Conservation (phyloP, 1,140 invertebrate species). For the Branchinecta lynchi region DNA sequence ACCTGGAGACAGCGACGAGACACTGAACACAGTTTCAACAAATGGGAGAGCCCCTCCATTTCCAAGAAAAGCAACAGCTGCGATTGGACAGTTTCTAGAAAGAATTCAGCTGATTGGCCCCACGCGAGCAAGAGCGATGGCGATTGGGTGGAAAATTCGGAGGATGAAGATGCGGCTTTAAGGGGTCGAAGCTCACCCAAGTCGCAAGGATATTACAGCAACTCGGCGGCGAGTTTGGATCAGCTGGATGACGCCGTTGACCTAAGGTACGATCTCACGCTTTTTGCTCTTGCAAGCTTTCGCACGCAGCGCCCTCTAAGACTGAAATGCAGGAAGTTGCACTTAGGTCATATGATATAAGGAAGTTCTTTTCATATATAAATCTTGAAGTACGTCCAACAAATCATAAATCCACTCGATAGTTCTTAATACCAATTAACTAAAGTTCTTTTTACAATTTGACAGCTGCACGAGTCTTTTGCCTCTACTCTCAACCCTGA, state of each 20-base stretch:
- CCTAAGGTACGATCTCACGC: background rate
- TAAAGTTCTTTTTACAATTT: no score
- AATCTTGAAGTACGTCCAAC: no score
- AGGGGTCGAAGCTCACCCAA: background rate
- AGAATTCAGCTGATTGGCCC: background rate
- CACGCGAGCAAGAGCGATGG: background rate
- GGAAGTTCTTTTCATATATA: no score
- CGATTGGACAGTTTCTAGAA: background rate
- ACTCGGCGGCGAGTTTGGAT: background rate
- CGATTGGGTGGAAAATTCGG: background rate
- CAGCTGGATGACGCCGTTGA: background rate
- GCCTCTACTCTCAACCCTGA: no score
- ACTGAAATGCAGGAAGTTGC: no score
- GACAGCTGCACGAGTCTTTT: no score
- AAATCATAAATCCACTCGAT: no score
- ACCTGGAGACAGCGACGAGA: conserved; percentile 7
- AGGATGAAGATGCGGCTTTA: background rate
- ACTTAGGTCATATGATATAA: no score
- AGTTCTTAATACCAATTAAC: no score
- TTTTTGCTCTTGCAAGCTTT: no score
- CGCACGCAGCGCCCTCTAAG: no score
- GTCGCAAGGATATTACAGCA: conserved; percentile 1
- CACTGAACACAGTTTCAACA: background rate
- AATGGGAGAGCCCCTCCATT: background rate
- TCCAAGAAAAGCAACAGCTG: background rate